Evolutionary conservation across 2,888 invertebrate genomes (phyloP).

Genomic region (Eurytoma adleriae): DNA sequence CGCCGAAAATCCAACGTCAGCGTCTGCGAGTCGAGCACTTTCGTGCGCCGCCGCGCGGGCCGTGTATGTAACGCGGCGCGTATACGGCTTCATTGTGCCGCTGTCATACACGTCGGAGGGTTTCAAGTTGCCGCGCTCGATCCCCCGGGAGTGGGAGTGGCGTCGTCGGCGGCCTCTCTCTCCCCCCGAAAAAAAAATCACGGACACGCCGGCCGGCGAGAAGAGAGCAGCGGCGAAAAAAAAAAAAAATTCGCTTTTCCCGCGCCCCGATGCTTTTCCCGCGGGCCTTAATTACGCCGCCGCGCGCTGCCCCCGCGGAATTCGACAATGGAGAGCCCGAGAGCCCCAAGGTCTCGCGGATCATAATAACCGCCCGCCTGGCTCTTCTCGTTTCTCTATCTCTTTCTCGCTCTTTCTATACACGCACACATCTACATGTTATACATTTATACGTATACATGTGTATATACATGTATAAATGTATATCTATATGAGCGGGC

Average conservation of each 20-base stretch:
- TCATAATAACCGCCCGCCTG: constrained; percentile 31
- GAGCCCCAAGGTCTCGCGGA: constrained; percentile 25
- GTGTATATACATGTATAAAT: too few relatives aligned
- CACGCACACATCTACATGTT: neutral
- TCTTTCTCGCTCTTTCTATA: constrained; percentile 18
- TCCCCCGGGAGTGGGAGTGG: too few relatives aligned
- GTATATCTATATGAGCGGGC: neutral
- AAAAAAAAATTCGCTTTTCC: constrained; percentile 27
- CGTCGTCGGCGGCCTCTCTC: too few relatives aligned
- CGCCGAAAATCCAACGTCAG: too few relatives aligned
- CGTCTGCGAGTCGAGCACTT: constrained; percentile 2
- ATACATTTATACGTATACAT: too few relatives aligned
- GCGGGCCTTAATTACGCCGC: constrained; percentile 23
- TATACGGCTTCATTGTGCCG: constrained; percentile 68
- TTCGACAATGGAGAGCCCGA: constrained; percentile 13
- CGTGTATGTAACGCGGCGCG: constrained; percentile 21
- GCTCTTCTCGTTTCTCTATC: neutral
- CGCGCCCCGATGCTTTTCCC: constrained; percentile 12
- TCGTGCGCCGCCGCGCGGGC: constrained; percentile 11
- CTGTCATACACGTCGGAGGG: constrained; percentile 69
- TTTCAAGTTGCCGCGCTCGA: constrained; percentile 17
- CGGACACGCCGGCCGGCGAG: neutral
- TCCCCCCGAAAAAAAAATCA: neutral
- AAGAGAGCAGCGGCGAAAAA: neutral
- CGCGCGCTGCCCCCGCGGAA: neutral